Evolutionary conservation across 92 coral and sea anemone species (phyloP), one percentile per base, ranked within the genome.

Genomic region (Heteractis magnifica): DNA sequence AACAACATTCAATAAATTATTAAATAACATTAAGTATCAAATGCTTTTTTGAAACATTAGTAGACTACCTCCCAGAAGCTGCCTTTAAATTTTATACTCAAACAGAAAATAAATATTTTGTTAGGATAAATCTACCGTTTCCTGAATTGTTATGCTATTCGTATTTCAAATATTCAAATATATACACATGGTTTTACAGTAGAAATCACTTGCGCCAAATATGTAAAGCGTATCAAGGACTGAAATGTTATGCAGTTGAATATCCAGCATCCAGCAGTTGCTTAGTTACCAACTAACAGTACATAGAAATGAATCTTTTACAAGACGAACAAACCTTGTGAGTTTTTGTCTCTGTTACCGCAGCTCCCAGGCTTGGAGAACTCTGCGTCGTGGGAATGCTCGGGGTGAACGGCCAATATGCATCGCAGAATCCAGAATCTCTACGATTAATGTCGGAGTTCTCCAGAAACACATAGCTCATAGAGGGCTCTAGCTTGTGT

Each of bases 391-490:
- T 78, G 3, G 88, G 83, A 1, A 91, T 86, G 77, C 83, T 86
- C 11, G 93, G 85, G 21, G 82, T 71, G 52, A 90, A 85, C 7
- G 97, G 93, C 94, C 94, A 93, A 75, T 92, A 93, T 85, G 70
- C 75, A 59, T 93, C 97, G 6, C 88, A 94, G 58, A 91, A 92
- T 34, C 97, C 97, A 20, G 97, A 93, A 85, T 93, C 97, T 51
- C 97, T 77, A 26, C 76, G 79, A 71, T 93, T 86, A 26, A 68
- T 68, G 48, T 79, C 84, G 20, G 86, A 85, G 4, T 85, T 88
- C 65, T 93, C 97, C 86, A 92, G 93, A 75, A 93, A 93, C n/a
- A 93, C 90, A 18, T 93, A 89, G 71, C 94, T 93, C 16, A 92
- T 86, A 6, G 94, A 74, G 13, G 91, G 83, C 41, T 89, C 94